phyloP scores from a whole-genome alignment of 1,140 invertebrate genomes.

The Heliconius hermathena region DNA sequence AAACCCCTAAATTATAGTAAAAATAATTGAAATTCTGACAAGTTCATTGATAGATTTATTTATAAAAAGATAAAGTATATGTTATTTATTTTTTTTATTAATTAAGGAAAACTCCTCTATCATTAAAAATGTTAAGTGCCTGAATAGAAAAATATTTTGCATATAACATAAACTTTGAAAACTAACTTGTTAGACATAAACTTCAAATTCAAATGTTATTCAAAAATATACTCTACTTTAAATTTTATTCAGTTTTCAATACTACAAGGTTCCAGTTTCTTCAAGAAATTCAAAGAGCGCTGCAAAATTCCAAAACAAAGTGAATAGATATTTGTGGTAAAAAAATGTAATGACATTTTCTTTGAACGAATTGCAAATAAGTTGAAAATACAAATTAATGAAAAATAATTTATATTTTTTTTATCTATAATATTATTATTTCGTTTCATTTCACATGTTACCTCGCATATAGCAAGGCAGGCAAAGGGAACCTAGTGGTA shows the following conservation, averaged over 20 bases:
- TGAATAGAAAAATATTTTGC: not conserved
- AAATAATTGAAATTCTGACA: too few species aligned
- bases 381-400: too few species aligned
- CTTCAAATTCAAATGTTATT: not conserved
- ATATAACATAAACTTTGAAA: not conserved
- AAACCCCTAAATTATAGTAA: too few species aligned
- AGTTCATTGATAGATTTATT: too few species aligned
- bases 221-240: not conserved
- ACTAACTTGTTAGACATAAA: not conserved
- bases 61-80: too few species aligned
- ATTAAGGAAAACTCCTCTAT: not conserved
- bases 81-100: not conserved
- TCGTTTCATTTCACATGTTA: too few species aligned
- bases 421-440: too few species aligned
- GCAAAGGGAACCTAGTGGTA: too few species aligned
- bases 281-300: not conserved
- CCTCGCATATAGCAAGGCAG: too few species aligned
- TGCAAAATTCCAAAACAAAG: not conserved
- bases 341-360: not conserved
- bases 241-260: not conserved
- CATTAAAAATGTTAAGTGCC: not conserved
- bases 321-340: not conserved
- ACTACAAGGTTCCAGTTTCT: not conserved
- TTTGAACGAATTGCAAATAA: not conserved
- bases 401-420: too few species aligned